Conservation (phyloP, 2,113 vertebrate genomes). For the Zosterops hypoxanthus region DNA sequence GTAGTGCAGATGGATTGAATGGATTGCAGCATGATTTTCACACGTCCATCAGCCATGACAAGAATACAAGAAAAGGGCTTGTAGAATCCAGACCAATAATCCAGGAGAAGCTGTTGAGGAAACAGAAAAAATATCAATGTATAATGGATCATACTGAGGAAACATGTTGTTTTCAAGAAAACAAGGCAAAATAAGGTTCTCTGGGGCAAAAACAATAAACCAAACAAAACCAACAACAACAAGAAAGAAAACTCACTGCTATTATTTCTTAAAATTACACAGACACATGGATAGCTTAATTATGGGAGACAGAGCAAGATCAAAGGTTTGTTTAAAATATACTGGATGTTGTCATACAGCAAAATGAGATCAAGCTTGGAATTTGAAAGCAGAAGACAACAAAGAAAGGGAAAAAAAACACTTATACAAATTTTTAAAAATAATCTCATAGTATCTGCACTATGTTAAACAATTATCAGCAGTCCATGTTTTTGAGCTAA, state of each 20-base stretch:
- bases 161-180: background rate
- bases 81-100: background rate
- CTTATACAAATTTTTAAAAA: background rate
- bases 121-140: background rate
- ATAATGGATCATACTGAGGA: background rate
- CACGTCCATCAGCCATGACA: background rate
- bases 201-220: background rate
- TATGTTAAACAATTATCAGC: background rate
- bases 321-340: constrained; percentile 10
- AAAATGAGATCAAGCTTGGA: background rate
- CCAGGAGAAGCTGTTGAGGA: background rate
- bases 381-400: constrained; percentile 9
- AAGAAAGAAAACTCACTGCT: background rate
- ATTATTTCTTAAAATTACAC: background rate
- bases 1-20: background rate
- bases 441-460: background rate
- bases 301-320: background rate
- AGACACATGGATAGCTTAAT: background rate
- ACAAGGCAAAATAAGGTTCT: background rate
- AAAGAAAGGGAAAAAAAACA: background rate
- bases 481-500: background rate
- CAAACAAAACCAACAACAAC: background rate
- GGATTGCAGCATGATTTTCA: background rate
- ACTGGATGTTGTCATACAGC: background rate
- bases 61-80: background rate